phyloP scores from a whole-genome alignment of 23 tunicate species.

The Ciona savignyi region DNA sequence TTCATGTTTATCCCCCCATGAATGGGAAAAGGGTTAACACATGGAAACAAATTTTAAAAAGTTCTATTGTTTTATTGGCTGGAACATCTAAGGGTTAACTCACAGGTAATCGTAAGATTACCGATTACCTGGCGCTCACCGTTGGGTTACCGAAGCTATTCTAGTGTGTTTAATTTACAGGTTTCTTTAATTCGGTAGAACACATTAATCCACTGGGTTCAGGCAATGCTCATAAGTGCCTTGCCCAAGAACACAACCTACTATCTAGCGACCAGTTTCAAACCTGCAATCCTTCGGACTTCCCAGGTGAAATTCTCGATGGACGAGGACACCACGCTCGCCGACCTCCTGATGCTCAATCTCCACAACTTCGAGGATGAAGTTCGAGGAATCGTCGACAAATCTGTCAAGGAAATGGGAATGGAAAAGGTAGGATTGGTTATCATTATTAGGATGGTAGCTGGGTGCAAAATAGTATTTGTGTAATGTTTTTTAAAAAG shows the following conservation, averaged over 20 bases:
- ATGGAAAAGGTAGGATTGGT: slow-evolving; percentile 93
- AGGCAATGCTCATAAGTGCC: slow-evolving; percentile 81
- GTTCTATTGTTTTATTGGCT: no score
- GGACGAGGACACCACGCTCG: slow-evolving; percentile 85
- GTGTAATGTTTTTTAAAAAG: no score
- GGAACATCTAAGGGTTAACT: no score
- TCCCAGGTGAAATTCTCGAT: slow-evolving; percentile 80
- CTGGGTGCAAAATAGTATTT: no score
- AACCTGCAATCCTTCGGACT: no score
- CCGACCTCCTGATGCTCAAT: slow-evolving; percentile 72
- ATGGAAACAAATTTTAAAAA: no score
- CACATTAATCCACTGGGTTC: slow-evolving; percentile 83
- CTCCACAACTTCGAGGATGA: slow-evolving; percentile 96
- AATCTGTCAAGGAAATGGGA: slow-evolving; percentile 96
- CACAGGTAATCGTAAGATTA: no score
- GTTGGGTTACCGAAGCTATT: slow-evolving; percentile 51
- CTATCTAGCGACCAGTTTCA: slow-evolving; percentile 30
- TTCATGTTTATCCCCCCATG: no score
- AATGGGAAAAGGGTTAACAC: no score
- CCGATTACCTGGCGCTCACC: no score
- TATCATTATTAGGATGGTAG: no score
- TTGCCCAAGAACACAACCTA: slow-evolving; percentile 83
- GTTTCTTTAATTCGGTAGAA: slow-evolving; percentile 60
- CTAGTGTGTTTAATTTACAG: slow-evolving; percentile 65
- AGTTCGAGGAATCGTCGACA: slow-evolving; percentile 94